Evolutionary conservation across 2,888 invertebrate genomes (phyloP).

Genomic region (Eudemis profundana): DNA sequence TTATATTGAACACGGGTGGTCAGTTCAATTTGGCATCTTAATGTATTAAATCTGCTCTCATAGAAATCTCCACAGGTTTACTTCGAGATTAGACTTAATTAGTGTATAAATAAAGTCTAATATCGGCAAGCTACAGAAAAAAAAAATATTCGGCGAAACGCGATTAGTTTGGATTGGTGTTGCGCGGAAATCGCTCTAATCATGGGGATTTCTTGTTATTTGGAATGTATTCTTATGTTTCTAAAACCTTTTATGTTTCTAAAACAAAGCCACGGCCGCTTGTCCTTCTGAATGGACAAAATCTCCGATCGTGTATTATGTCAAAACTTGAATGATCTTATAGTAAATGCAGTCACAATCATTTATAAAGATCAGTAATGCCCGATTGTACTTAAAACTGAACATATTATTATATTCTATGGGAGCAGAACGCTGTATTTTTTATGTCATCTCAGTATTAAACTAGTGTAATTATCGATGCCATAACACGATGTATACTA

Average conservation of each 20-base stretch:
- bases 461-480: conserved; percentile 74
- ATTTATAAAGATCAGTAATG: too few relatives aligned
- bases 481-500: conserved; percentile 66
- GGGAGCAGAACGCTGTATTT: conserved; percentile 47
- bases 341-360: too few relatives aligned
- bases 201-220: too few relatives aligned
- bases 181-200: too few relatives aligned
- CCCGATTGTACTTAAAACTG: too few relatives aligned
- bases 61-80: not conserved
- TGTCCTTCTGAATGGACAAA: conserved; percentile 10
- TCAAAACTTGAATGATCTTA: not conserved
- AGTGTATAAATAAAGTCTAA: too few relatives aligned
- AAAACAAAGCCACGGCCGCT: not conserved
- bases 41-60: conserved; percentile 51
- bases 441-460: conserved; percentile 74
- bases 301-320: not conserved
- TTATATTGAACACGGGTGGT: conserved; percentile 57
- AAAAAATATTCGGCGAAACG: too few relatives aligned
- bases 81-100: not conserved
- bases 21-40: conserved; percentile 57
- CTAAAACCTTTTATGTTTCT: too few relatives aligned
- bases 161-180: too few relatives aligned
- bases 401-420: conserved; percentile 40
- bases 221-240: too few relatives aligned
- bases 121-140: too few relatives aligned